phyloP scores from a whole-genome alignment of 2,888 invertebrate species.

The Microctonus hyperodae region DNA sequence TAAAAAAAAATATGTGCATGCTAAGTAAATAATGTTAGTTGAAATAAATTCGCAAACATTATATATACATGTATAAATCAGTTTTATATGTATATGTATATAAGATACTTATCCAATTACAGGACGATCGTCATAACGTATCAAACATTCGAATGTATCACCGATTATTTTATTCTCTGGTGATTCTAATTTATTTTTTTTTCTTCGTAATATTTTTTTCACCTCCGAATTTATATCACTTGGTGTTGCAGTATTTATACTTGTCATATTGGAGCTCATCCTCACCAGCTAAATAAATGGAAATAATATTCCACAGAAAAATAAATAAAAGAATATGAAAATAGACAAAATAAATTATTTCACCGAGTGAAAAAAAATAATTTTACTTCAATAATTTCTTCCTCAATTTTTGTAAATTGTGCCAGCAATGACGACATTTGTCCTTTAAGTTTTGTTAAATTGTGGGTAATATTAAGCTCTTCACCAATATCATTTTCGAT shows the following conservation, averaged over 20 bases:
- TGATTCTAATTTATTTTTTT: conserved; percentile 22
- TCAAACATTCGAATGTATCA: background rate
- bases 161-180: background rate
- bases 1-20: conserved; percentile 28
- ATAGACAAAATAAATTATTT: background rate
- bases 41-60: background rate
- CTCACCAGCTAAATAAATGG: conserved; percentile 48
- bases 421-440: conserved; percentile 41
- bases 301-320: conserved; percentile 25
- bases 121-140: background rate
- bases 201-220: conserved; percentile 37
- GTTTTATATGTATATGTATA: too few relatives aligned
- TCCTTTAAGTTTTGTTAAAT: conserved; percentile 49
- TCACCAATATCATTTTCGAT: conserved; percentile 51
- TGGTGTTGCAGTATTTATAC: conserved; percentile 53
- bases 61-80: too few relatives aligned
- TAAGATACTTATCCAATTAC: conserved; percentile 10
- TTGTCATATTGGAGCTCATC: conserved; percentile 53
- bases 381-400: conserved; percentile 52
- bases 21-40: conserved; percentile 8
- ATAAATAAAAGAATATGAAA: too few relatives aligned
- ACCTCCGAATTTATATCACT: conserved; percentile 53
- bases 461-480: conserved; percentile 52
- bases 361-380: background rate
- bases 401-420: conserved; percentile 48